Conservation (phyloP, 2,888 invertebrate species). For the Limnephilus rhombicus region DNA sequence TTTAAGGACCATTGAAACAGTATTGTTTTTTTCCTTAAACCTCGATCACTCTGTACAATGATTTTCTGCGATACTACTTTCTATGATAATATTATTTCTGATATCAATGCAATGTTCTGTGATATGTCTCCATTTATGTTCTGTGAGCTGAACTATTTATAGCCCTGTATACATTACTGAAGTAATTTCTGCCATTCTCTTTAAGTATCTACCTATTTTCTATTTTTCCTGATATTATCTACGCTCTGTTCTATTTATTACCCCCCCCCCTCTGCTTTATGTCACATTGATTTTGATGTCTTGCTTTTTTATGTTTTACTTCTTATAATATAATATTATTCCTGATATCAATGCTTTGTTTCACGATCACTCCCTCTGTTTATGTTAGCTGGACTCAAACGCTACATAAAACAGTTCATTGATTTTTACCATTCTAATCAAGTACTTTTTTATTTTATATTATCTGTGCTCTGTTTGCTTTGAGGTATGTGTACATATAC, state of each 20-base stretch:
- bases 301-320: neutral
- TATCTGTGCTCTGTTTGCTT: neutral
- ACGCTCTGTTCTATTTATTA: neutral
- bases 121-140: neutral
- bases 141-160: neutral
- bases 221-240: neutral
- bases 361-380: neutral
- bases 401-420: neutral
- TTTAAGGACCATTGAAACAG: neutral
- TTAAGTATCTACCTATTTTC: neutral
- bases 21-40: neutral
- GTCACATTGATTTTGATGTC: neutral
- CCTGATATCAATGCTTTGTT: neutral
- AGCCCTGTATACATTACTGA: neutral
- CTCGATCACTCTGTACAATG: neutral
- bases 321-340: neutral
- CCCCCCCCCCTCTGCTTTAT: neutral
- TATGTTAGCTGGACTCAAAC: neutral
- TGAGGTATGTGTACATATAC: neutral
- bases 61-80: too few relatives aligned
- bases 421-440: neutral
- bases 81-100: too few relatives aligned
- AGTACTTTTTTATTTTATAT: neutral
- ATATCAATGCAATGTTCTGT: neutral
- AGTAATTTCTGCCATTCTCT: neutral